A percentile compares a stretch with the other conserved stretches of the same genome.
Evolutionary conservation across 2,888 invertebrate species (phyloP).

Genomic region (Platycheirus albimanus): DNA sequence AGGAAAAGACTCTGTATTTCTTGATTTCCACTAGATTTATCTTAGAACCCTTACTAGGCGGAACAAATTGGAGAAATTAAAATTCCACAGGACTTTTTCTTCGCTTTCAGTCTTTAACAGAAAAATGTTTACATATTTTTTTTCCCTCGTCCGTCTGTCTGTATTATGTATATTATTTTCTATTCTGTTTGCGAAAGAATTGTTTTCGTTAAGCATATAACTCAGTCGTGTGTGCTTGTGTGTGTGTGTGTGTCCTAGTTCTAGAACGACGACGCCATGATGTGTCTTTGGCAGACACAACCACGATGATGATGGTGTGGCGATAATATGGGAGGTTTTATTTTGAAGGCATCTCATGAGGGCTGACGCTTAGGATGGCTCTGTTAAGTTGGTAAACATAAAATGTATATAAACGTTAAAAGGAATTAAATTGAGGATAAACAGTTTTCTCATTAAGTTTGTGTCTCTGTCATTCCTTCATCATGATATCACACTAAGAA

Average conservation of each 20-base stretch:
- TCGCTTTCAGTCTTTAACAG: not conserved
- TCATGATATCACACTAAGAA: constrained; percentile 41
- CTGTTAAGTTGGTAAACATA: constrained; percentile 28
- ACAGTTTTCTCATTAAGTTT: constrained; percentile 14
- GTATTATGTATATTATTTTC: not conserved
- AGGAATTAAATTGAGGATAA: constrained; percentile 51
- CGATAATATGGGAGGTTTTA: not conserved
- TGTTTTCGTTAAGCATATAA: constrained; percentile 7
- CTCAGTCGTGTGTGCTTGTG: constrained; percentile 29
- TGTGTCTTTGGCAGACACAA: constrained; percentile 22
- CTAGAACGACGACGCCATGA: not conserved
- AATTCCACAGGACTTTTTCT: constrained; percentile 12
- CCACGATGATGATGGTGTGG: not conserved
- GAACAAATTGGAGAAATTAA: constrained; percentile 45
- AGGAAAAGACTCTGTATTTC: not conserved
- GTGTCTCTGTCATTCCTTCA: constrained; percentile 9
- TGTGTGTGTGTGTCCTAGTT: not conserved
- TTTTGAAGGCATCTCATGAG: constrained; percentile 26
- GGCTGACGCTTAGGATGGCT: not conserved
- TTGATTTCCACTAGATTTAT: constrained; percentile 50
- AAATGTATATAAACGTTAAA: constrained; percentile 40
- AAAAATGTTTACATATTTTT: not conserved
- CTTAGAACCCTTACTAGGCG: constrained; percentile 14
- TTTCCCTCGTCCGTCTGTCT: not conserved
- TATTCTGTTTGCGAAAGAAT: not conserved